These are phyloP conservation scores for Antitype chi DNA, from an alignment of 2,888 invertebrate species.

Conservation along the genomic window DNA sequence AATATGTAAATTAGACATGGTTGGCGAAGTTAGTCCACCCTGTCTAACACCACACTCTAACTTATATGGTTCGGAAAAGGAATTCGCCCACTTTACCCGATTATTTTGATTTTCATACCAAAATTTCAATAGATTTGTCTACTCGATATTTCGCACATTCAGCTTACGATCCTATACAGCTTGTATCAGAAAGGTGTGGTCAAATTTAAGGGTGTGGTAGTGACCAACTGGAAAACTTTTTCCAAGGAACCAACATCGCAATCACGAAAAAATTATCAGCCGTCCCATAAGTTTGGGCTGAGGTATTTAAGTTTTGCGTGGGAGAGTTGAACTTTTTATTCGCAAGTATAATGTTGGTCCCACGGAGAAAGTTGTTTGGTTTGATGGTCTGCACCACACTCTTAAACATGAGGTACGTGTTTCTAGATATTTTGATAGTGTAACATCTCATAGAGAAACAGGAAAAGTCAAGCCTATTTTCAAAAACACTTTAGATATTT, in stretches of 20 bases:
- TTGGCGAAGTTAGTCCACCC: no score
- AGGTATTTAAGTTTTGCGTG: no score
- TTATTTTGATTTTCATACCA: no score
- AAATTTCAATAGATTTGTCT: no score
- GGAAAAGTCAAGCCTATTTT: constrained; percentile 19
- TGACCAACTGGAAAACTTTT: neutral
- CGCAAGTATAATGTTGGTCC: neutral
- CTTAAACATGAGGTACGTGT: neutral
- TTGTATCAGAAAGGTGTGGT: neutral
- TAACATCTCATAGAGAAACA: neutral
- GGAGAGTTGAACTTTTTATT: neutral
- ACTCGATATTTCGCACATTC: no score
- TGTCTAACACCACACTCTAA: no score
- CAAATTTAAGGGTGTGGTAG: neutral
- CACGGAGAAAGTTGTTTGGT: neutral
- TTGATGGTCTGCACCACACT: neutral
- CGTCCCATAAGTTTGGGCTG: no score
- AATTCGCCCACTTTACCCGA: no score
- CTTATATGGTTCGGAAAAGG: no score
- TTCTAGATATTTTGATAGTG: neutral
- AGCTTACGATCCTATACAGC: neutral
- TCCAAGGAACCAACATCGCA: neutral
- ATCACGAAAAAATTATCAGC: neutral
- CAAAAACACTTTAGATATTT: constrained; percentile 24
- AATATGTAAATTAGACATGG: no score